Evolutionary conservation across 2,113 vertebrate species (phyloP).

Genomic region (Engystomops pustulosus): DNA sequence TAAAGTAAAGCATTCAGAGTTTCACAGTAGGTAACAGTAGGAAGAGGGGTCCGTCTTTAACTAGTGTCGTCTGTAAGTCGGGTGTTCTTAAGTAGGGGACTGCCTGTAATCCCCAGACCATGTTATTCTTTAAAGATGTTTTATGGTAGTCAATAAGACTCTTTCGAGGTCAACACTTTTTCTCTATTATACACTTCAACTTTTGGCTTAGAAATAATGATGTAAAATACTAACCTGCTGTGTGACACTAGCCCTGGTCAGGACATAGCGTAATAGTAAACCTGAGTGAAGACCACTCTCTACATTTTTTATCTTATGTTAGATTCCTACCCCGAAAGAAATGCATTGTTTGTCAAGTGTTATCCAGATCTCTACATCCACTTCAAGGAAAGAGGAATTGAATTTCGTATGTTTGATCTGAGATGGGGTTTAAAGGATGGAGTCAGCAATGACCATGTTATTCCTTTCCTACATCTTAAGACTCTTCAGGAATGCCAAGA

Average conservation of each 20-base stretch:
- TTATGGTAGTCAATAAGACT: not conserved
- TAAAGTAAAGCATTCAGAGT: too few relatives aligned
- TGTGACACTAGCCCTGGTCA: too few relatives aligned
- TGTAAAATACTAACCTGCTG: too few relatives aligned
- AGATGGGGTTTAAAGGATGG: conserved; percentile 65
- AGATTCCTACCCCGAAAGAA: conserved; percentile 71
- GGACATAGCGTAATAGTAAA: too few relatives aligned
- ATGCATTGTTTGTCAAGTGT: conserved; percentile 67
- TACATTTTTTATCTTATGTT: conserved; percentile 25
- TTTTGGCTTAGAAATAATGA: too few relatives aligned
- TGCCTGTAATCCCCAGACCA: too few relatives aligned
- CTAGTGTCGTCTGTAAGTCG: too few relatives aligned
- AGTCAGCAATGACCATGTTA: conserved; percentile 63
- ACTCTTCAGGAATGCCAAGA: conserved; percentile 66
- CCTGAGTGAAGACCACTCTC: not conserved
- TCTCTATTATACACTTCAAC: too few relatives aligned
- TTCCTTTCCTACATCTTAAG: conserved; percentile 63
- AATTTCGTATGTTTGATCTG: conserved; percentile 70
- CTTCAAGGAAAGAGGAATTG: conserved; percentile 70
- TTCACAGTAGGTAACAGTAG: too few relatives aligned
- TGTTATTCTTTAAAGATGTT: not conserved
- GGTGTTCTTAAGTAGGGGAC: too few relatives aligned
- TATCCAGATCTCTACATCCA: conserved; percentile 67
- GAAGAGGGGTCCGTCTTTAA: too few relatives aligned
- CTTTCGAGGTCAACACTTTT: too few relatives aligned